phyloP scores from a whole-genome alignment of 2,888 invertebrate genomes.

The Thera obeliscata region DNA sequence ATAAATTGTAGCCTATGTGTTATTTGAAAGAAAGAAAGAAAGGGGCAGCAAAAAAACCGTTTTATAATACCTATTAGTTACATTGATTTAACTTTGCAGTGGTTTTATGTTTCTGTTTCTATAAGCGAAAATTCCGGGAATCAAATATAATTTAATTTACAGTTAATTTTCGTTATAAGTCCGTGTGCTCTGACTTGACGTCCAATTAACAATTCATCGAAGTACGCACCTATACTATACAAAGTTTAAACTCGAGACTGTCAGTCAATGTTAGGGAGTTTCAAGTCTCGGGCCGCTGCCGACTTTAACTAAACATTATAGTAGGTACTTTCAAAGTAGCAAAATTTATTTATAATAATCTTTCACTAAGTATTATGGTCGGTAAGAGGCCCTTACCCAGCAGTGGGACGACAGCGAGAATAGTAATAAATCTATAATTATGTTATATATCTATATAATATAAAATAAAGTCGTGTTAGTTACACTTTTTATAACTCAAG shows the following conservation, averaged over 20 bases:
- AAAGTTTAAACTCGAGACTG: slow-evolving; percentile 18
- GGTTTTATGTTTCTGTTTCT: no score
- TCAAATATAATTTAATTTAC: slow-evolving; percentile 5
- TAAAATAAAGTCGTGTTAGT: no score
- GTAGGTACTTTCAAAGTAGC: slow-evolving; percentile 13
- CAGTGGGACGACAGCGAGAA: no score
- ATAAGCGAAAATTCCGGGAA: neutral
- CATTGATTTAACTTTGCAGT: no score
- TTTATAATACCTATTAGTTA: no score
- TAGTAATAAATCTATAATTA: no score
- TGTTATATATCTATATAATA: no score
- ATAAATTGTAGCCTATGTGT: no score
- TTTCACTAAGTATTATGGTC: neutral
- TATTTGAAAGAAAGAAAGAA: no score
- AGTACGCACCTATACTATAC: neutral
- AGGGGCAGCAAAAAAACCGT: no score
- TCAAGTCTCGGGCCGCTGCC: slow-evolving; percentile 10
- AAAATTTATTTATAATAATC: slow-evolving; percentile 23
- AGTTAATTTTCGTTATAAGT: slow-evolving; percentile 15
- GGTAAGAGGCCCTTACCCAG: no score
- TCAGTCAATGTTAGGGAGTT: slow-evolving; percentile 27
- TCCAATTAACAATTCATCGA: slow-evolving; percentile 26
- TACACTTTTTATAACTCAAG: no score
- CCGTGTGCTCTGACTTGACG: slow-evolving; percentile 11
- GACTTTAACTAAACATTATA: slow-evolving; percentile 17